These are phyloP conservation scores for Brachyalestes nurse DNA, from an alignment of 2,797 vertebrate genomes.

Conservation along the genomic window DNA sequence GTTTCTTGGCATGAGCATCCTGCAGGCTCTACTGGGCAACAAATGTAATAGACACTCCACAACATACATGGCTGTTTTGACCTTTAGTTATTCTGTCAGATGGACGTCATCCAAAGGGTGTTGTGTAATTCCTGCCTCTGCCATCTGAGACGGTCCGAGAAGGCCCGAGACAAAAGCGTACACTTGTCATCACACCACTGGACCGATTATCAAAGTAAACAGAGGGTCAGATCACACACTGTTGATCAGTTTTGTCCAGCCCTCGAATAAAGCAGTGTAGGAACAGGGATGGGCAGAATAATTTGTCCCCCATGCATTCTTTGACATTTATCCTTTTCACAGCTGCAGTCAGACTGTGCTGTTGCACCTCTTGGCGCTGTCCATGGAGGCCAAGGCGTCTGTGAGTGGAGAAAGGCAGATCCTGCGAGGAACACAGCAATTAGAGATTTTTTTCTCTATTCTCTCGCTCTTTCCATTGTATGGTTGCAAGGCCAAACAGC, in stretches of 20 bases:
- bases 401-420: constrained; percentile 33
- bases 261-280: background rate
- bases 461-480: background rate
- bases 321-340: background rate
- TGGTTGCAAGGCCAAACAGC: background rate
- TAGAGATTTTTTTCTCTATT: constrained; percentile 36
- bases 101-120: constrained; percentile 23
- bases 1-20: constrained; percentile 18
- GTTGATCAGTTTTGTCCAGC: background rate
- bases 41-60: constrained; percentile 10
- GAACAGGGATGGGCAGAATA: background rate
- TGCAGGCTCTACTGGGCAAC: background rate
- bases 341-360: constrained; percentile 33
- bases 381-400: constrained; percentile 7
- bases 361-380: constrained; percentile 31
- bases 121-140: background rate
- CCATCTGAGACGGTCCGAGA: constrained; percentile 10
- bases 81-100: constrained; percentile 5
- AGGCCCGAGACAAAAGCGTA: constrained; percentile 15
- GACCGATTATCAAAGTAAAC: constrained; percentile 14
- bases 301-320: constrained; percentile 6
- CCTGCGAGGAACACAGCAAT: constrained; percentile 54
- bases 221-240: background rate
- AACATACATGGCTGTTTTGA: constrained; percentile 11
- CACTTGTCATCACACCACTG: constrained; percentile 27